Evolutionary conservation across 2,888 invertebrate species (phyloP).

Genomic region (Chironomus riparius): DNA sequence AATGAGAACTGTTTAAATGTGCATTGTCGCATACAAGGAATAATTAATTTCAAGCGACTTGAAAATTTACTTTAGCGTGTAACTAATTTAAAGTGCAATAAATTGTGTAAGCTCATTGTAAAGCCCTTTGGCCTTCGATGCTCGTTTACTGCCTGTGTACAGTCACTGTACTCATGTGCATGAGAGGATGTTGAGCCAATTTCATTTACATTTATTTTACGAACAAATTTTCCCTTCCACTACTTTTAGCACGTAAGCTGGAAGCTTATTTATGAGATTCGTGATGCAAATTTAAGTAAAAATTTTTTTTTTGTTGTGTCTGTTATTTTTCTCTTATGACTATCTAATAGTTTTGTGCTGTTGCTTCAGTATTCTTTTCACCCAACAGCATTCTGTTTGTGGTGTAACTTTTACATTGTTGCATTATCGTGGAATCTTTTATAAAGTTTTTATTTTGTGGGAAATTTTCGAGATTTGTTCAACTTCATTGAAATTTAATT

Average conservation of each 20-base stretch:
- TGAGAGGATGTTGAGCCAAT: no score
- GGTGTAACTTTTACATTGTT: neutral
- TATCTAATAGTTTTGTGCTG: no score
- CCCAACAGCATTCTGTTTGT: no score
- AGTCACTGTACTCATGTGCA: no score
- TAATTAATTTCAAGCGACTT: neutral
- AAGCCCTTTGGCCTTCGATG: neutral
- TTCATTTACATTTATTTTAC: neutral
- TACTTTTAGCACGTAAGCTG: neutral
- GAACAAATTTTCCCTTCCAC: neutral
- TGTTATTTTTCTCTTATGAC: neutral
- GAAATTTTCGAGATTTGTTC: no score
- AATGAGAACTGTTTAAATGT: neutral
- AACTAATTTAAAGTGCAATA: neutral
- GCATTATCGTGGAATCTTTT: neutral
- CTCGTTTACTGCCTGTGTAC: no score
- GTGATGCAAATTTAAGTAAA: neutral
- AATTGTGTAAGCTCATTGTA: neutral
- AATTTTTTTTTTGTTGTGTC: neutral
- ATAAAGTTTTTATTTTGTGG: no score
- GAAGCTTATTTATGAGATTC: neutral
- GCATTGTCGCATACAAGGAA: neutral
- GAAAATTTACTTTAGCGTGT: neutral
- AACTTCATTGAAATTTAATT: no score
- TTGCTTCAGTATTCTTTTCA: no score